Base-by-base conservation (phyloP, 2,113 vertebrate species). In the Myotis yumanensis region DNA sequence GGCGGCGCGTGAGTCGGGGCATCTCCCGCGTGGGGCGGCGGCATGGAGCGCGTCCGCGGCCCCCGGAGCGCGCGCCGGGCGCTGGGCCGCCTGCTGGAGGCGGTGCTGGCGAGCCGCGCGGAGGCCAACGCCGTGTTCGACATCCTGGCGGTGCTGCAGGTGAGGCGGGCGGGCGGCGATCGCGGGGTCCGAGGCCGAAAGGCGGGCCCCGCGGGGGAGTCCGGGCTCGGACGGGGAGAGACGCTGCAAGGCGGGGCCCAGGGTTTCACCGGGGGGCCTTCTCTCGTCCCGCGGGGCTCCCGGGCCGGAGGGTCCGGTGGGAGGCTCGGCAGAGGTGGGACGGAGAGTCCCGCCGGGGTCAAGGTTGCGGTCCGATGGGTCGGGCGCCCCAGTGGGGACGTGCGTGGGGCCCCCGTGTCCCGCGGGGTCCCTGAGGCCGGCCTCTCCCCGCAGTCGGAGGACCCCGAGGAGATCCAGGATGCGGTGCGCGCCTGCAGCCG, bases 41-140 rank as follows among this genome's bases (percentile, higher is more conserved):
- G 37, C 71, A 89, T 94, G 97, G 95, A 79, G 35, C 6, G 12
- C 32, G 87, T 25, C 4, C 2, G 11, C 1, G 20, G 25, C 3
- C 0, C 40, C 1, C 32, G 0, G 32, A 62, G 5, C 32, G 52
- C 66, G 48, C 80, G 91, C 1, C 93, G 71, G 5, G 77, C 52
- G 17, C 82, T 98, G 11, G 96, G 93, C 59, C 32, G 52, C 43
- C 95, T 96, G 43, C 87, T 98, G 46, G 97, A 98, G 4, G 95
- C 94, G 2, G 96, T 99, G 92, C 97, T 99, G 52, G 90, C 96
- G 37, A 99, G 95, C 96, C 98, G 98, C 69, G 95, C 97, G 89
- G 90, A 98, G 22, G 99, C 99, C 62, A 99, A 99, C 96, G 98
- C 98, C 7, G 98, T 99, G 32, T 99, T 99, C 81, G 99, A 99